Percentiles rank a stretch among this genome's conserved stretches.
Conservation (phyloP, 2,888 invertebrate species). For the Julus scanicus region DNA sequence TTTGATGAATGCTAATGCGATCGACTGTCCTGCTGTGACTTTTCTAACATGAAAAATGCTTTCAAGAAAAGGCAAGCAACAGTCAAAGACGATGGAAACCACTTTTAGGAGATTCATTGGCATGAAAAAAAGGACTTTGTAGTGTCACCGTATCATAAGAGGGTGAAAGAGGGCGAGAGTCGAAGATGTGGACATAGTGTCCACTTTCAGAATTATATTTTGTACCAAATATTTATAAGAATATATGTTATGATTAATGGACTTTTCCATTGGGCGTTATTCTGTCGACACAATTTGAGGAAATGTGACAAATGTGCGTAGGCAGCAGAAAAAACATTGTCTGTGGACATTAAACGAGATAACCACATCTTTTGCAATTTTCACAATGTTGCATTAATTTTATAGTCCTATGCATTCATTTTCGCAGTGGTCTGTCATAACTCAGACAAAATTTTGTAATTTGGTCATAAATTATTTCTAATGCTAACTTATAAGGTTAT, state of each 20-base stretch:
- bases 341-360: background rate
- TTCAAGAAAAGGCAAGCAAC: background rate
- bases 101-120: background rate
- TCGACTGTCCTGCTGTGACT: background rate
- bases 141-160: background rate
- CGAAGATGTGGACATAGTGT: background rate
- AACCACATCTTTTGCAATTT: background rate
- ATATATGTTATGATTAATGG: background rate
- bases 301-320: background rate
- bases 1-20: slow-evolving; percentile 1
- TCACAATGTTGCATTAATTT: background rate
- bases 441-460: background rate
- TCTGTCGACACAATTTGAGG: slow-evolving; percentile 25
- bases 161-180: background rate
- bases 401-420: background rate
- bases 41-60: background rate
- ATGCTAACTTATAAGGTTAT: background rate
- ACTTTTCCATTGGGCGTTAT: background rate
- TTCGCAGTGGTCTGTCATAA: background rate
- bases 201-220: slow-evolving; percentile 5
- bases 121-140: background rate
- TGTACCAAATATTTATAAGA: background rate
- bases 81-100: background rate
- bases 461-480: background rate
- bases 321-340: background rate